phyloP scores from a whole-genome alignment of 2,113 vertebrate species.

The Anolis sagrei region DNA sequence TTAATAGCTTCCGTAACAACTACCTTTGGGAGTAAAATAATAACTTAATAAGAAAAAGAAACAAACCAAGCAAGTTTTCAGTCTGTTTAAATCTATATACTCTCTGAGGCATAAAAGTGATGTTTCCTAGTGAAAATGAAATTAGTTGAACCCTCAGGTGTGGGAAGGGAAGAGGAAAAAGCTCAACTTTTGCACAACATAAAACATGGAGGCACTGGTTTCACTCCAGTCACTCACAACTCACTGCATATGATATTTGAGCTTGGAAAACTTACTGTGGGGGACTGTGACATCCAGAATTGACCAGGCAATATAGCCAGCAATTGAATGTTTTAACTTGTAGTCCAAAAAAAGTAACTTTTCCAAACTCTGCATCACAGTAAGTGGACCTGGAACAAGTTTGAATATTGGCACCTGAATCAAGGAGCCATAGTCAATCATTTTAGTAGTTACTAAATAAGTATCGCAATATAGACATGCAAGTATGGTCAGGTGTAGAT shows the following conservation, averaged over 20 bases:
- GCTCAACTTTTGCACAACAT: neutral
- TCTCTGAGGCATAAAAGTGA: conserved; percentile 52
- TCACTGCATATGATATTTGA: neutral
- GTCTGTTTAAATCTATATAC: conserved; percentile 56
- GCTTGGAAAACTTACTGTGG: too few species aligned
- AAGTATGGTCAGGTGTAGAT: neutral
- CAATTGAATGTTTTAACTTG: too few species aligned
- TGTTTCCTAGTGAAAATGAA: conserved; percentile 55
- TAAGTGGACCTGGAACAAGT: neutral
- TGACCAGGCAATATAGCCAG: too few species aligned
- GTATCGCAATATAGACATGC: neutral
- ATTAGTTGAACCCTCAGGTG: neutral
- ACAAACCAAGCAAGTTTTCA: conserved; percentile 59
- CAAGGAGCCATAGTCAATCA: neutral
- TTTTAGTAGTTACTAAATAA: neutral
- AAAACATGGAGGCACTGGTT: neutral
- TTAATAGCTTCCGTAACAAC: conserved; percentile 57
- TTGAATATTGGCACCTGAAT: neutral
- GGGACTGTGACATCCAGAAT: too few species aligned
- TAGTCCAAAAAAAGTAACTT: too few species aligned
- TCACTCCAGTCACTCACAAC: neutral
- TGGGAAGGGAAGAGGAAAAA: neutral
- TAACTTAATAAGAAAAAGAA: conserved; percentile 62
- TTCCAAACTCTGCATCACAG: too few species aligned
- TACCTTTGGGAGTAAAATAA: conserved; percentile 58